These are phyloP conservation scores for Tauraco hartlaubi DNA, from an alignment of 2,797 vertebrate genomes.

Conservation along the genomic window DNA sequence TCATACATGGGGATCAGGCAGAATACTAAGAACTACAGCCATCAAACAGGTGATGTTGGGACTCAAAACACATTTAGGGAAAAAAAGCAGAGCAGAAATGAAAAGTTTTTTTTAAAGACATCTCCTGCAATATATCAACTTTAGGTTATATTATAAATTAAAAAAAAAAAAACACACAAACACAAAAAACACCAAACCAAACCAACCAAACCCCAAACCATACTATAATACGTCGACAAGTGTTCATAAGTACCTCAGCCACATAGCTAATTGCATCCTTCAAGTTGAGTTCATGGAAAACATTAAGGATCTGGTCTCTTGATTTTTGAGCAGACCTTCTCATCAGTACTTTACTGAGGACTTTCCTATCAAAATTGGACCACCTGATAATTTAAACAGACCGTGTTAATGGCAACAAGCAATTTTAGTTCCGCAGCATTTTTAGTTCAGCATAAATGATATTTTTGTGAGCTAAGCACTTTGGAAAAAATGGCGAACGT, in stretches of 20 bases:
- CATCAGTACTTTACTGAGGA: slow-evolving; percentile 90
- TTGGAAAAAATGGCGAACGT: neutral
- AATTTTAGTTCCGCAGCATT: slow-evolving; percentile 13
- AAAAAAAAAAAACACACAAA: neutral
- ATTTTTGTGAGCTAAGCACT: neutral
- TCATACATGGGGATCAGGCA: neutral
- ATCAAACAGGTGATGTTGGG: neutral
- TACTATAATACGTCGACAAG: neutral
- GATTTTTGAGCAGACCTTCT: slow-evolving; percentile 90
- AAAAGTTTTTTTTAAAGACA: neutral
- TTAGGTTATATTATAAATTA: neutral
- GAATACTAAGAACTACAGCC: neutral
- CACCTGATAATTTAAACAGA: slow-evolving; percentile 83
- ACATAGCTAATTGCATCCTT: slow-evolving; percentile 95
- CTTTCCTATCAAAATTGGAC: slow-evolving; percentile 90
- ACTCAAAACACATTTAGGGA: neutral
- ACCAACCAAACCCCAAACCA: neutral
- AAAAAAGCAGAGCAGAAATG: neutral
- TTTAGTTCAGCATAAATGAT: neutral
- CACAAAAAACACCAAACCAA: too few relatives aligned
- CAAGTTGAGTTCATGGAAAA: slow-evolving; percentile 96
- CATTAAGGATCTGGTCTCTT: slow-evolving; percentile 88
- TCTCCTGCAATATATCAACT: neutral
- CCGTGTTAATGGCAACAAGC: neutral
- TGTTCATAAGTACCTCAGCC: slow-evolving; percentile 84